phyloP scores from a whole-genome alignment of 1,140 invertebrate species.

The Liolophura sinensis region DNA sequence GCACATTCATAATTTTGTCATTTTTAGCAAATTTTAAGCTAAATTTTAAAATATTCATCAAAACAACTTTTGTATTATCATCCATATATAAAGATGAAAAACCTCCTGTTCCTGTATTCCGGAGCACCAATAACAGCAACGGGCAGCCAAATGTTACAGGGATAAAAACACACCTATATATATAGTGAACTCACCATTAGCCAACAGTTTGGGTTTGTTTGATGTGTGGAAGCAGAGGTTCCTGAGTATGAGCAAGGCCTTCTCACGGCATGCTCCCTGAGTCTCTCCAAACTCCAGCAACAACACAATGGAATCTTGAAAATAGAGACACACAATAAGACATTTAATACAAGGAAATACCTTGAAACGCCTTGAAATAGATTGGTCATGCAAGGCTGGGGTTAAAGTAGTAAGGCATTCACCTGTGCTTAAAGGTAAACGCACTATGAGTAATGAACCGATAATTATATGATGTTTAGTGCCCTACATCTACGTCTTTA shows the following conservation, averaged over 20 bases:
- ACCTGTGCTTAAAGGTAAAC: neutral
- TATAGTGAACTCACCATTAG: constrained; percentile 41
- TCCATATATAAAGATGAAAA: constrained; percentile 3
- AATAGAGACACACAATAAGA: neutral
- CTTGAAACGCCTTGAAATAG: no score
- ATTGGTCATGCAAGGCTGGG: no score
- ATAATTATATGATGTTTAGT: neutral
- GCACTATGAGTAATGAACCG: neutral
- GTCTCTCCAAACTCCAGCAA: constrained; percentile 47
- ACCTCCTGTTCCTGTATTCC: neutral
- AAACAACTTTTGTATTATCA: neutral
- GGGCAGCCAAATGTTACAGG: neutral
- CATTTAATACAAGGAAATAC: neutral
- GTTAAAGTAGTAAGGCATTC: no score
- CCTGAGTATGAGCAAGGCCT: constrained; percentile 44
- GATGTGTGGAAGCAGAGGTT: constrained; percentile 54
- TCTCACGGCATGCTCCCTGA: constrained; percentile 29
- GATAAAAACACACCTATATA: neutral
- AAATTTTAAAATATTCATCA: neutral
- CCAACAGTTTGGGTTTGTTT: constrained; percentile 54
- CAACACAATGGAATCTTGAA: constrained; percentile 41
- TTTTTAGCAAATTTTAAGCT: no score
- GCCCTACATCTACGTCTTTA: no score
- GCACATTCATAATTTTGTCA: no score
- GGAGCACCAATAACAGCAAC: neutral